Conservation (phyloP, 2,888 invertebrate genomes). For the Aphodius sticticus region DNA sequence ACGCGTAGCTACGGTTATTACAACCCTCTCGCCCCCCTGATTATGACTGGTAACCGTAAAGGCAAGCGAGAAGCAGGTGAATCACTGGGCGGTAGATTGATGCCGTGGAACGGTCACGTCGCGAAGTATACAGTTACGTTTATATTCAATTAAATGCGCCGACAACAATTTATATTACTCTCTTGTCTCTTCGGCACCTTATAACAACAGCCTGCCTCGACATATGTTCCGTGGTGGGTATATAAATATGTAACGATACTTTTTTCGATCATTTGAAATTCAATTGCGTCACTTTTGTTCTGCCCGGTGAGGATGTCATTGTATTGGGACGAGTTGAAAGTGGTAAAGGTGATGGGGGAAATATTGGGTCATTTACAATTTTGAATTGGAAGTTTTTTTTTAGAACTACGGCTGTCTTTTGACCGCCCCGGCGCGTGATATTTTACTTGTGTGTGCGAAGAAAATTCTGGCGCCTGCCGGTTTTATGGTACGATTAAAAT, state of each 20-base stretch:
- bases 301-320: not conserved
- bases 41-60: constrained; percentile 44
- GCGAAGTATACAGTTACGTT: constrained; percentile 28
- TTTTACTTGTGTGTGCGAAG: too few relatives aligned
- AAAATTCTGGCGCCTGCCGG: too few relatives aligned
- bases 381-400: too few relatives aligned
- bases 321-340: not conserved
- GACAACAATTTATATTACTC: constrained; percentile 18
- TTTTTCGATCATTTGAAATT: not conserved
- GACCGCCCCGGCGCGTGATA: too few relatives aligned
- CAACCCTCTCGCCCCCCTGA: constrained; percentile 39
- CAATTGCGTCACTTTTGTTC: not conserved
- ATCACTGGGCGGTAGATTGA: constrained; percentile 46
- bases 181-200: constrained; percentile 17
- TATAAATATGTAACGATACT: not conserved
- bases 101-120: constrained; percentile 38
- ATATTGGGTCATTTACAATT: not conserved
- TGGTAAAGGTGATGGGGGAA: not conserved
- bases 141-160: constrained; percentile 10
- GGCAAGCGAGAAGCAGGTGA: constrained; percentile 41
- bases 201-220: not conserved
- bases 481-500: too few relatives aligned
- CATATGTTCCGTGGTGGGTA: not conserved
- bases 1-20: constrained; percentile 28
- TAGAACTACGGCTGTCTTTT: too few relatives aligned